These are phyloP conservation scores for Lasius platythorax DNA, from an alignment of 2,888 invertebrate species.

Conservation along the genomic window DNA sequence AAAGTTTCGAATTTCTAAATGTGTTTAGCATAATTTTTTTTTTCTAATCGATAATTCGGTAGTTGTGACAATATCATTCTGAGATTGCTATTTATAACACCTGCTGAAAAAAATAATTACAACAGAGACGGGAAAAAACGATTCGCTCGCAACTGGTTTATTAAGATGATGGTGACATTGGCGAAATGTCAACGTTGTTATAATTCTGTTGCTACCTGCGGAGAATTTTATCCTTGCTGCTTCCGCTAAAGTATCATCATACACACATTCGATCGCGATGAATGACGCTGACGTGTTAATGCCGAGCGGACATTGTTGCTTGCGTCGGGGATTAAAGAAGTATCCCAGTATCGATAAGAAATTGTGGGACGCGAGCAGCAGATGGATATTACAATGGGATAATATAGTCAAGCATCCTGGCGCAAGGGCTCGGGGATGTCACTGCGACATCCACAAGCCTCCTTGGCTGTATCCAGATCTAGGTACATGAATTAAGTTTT, in stretches of 20 bases:
- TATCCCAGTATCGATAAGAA: slow-evolving; percentile 85
- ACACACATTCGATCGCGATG: slow-evolving; percentile 70
- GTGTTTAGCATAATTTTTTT: background rate
- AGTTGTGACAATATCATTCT: background rate
- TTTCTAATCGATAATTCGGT: background rate
- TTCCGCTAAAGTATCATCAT: slow-evolving; percentile 12
- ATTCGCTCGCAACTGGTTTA: slow-evolving; percentile 15
- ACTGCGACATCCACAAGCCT: slow-evolving; percentile 85
- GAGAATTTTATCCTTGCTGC: slow-evolving; percentile 31
- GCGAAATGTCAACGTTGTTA: slow-evolving; percentile 32
- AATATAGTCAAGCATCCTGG: slow-evolving; percentile 87
- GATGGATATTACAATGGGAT: slow-evolving; percentile 87
- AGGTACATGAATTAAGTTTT: slow-evolving; percentile 76
- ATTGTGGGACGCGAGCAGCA: slow-evolving; percentile 86
- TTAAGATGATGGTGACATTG: slow-evolving; percentile 33
- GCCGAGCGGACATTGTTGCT: slow-evolving; percentile 80
- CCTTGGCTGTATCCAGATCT: slow-evolving; percentile 83
- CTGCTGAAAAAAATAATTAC: background rate
- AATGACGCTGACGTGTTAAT: slow-evolving; percentile 76
- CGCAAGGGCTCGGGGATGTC: slow-evolving; percentile 85
- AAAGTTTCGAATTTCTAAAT: background rate
- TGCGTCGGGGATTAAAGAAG: slow-evolving; percentile 81
- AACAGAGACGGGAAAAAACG: background rate
- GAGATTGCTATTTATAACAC: background rate
- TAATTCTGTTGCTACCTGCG: slow-evolving; percentile 22